Conservation (phyloP, 2,888 invertebrate species). For the Argyra leucocephala region DNA sequence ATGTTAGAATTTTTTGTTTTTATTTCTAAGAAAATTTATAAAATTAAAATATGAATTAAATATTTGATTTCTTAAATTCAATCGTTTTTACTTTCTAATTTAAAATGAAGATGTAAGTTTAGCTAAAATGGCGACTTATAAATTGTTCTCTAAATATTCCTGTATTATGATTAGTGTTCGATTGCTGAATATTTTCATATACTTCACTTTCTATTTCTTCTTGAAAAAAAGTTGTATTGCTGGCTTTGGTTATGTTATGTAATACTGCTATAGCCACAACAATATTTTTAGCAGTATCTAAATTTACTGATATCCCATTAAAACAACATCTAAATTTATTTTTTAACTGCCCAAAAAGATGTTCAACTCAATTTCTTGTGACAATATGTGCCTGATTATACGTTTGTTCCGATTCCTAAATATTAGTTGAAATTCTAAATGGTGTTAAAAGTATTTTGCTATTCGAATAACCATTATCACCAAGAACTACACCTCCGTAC, state of each 20-base stretch:
- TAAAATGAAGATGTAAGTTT: too few species aligned
- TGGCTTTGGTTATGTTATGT: neutral
- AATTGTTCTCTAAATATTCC: too few species aligned
- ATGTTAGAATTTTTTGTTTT: too few species aligned
- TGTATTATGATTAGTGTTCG: too few species aligned
- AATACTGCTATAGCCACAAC: conserved; percentile 12
- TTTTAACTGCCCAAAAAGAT: conserved; percentile 9
- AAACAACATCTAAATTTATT: conserved; percentile 12
- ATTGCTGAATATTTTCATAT: too few species aligned
- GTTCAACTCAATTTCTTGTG: neutral
- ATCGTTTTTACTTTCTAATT: too few species aligned
- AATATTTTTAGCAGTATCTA: conserved; percentile 11
- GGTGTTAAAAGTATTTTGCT: conserved; percentile 12
- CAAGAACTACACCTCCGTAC: neutral
- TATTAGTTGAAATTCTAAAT: conserved; percentile 2
- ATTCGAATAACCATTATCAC: conserved; percentile 7
- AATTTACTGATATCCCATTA: too few species aligned
- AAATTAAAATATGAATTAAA: too few species aligned
- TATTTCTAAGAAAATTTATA: too few species aligned
- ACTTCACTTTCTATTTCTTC: too few species aligned
- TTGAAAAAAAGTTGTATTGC: neutral
- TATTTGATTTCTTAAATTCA: too few species aligned
- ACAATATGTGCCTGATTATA: conserved; percentile 12
- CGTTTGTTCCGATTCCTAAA: neutral
- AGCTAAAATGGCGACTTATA: too few species aligned